Conservation (phyloP, 2,888 invertebrate species). For the Fissipunctia ypsillon region DNA sequence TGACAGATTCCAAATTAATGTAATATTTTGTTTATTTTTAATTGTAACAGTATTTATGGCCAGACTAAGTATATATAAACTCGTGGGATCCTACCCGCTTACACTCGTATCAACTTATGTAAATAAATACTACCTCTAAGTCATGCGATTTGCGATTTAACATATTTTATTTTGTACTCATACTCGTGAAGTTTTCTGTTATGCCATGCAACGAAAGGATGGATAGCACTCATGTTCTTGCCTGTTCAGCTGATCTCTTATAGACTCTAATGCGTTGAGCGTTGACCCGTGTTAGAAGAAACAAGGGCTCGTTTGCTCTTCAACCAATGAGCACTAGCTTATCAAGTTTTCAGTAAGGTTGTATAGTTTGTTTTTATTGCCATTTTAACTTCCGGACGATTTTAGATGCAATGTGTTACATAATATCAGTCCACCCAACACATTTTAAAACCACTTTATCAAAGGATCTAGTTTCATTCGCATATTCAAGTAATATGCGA, state of each 20-base stretch:
- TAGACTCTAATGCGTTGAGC: not conserved
- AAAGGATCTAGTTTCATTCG: conserved; percentile 7
- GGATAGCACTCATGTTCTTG: not conserved
- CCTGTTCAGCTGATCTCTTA: not conserved
- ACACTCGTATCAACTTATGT: conserved; percentile 10
- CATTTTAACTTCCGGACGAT: conserved; percentile 12
- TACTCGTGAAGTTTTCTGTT: not conserved
- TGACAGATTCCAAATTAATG: too few relatives aligned
- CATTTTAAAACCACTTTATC: conserved; percentile 17
- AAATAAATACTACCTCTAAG: conserved; percentile 20
- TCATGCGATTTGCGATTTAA: conserved; percentile 26
- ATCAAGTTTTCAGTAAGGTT: too few relatives aligned
- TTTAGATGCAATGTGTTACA: conserved; percentile 9
- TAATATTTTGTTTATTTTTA: too few relatives aligned
- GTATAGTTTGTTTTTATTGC: not conserved
- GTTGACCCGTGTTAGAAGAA: not conserved
- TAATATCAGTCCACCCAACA: conserved; percentile 6
- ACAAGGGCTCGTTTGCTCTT: not conserved
- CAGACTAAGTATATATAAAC: too few relatives aligned
- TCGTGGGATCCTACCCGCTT: conserved; percentile 26
- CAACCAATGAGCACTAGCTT: not conserved
- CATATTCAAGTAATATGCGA: conserved; percentile 1
- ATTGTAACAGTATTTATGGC: too few relatives aligned
- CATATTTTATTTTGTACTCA: conserved; percentile 24
- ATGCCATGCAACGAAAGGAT: not conserved